phyloP scores from a whole-genome alignment of 2,888 invertebrate genomes.

The Pachliopta kotzebuea region DNA sequence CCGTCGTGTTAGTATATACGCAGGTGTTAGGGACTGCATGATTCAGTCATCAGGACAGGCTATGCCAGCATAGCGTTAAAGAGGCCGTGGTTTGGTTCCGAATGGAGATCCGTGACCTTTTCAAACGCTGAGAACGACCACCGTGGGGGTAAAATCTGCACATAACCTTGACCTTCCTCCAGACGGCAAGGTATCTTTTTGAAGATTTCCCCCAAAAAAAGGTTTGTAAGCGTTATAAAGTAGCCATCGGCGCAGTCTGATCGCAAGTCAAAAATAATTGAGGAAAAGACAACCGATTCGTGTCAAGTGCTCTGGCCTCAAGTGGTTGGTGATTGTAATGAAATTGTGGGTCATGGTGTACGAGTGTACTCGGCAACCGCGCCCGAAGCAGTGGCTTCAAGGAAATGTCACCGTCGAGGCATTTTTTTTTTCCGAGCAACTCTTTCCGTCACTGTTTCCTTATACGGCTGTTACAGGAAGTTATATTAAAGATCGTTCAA shows the following conservation, averaged over 20 bases:
- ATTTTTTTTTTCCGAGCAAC: conserved; percentile 15
- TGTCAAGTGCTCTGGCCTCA: conserved; percentile 28
- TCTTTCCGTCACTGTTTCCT: conserved; percentile 10
- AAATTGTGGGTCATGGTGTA: conserved; percentile 45
- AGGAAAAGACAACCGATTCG: conserved; percentile 12
- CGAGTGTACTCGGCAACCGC: conserved; percentile 28
- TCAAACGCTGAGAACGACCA: too few species aligned
- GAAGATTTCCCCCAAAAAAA: too few species aligned
- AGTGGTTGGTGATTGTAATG: conserved; percentile 33
- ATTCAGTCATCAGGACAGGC: too few species aligned
- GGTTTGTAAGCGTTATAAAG: too few species aligned
- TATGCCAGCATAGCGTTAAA: too few species aligned
- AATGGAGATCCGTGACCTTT: too few species aligned
- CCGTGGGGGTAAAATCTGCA: too few species aligned
- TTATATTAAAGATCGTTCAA: not conserved
- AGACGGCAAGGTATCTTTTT: too few species aligned
- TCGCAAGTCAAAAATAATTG: conserved; percentile 24
- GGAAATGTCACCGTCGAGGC: conserved; percentile 21
- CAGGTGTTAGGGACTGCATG: too few species aligned
- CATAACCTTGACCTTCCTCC: too few species aligned
- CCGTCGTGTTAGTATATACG: too few species aligned
- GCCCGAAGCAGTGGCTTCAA: conserved; percentile 22
- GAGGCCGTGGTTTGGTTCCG: too few species aligned
- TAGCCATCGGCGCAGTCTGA: not conserved
- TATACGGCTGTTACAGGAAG: conserved; percentile 5